Conservation (phyloP, 1,140 invertebrate genomes). For the Ericerus pela region DNA sequence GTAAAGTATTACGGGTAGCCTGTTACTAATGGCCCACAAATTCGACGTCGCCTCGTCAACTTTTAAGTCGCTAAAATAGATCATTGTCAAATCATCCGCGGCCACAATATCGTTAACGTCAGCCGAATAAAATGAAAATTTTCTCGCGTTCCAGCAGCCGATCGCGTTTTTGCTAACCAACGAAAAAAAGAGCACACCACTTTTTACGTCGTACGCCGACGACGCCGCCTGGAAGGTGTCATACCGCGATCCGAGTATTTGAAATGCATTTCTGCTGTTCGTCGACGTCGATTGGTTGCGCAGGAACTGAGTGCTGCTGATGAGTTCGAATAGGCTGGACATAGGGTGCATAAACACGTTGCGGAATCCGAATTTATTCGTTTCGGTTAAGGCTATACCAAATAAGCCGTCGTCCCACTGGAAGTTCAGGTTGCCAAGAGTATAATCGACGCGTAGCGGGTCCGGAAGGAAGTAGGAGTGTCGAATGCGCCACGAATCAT, state of each 20-base stretch:
- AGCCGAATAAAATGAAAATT: conserved; percentile 25
- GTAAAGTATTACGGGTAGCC: conserved; percentile 40
- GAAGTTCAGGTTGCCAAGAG: conserved; percentile 45
- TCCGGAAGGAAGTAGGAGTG: conserved; percentile 66
- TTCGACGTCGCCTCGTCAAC: conserved; percentile 39
- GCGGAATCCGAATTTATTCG: conserved; percentile 44
- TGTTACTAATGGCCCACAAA: conserved; percentile 62
- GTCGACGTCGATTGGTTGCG: conserved; percentile 38
- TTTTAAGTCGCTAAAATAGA: conserved; percentile 64
- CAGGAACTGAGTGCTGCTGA: conserved; percentile 54
- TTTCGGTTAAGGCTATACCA: conserved; percentile 52
- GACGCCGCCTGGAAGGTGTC: conserved; percentile 56
- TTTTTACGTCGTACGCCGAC: conserved; percentile 52
- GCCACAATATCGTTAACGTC: conserved; percentile 41
- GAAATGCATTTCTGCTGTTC: conserved; percentile 37
- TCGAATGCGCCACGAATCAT: conserved; percentile 53
- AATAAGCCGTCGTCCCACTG: conserved; percentile 74
- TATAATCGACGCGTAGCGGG: conserved; percentile 42
- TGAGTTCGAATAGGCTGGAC: conserved; percentile 57
- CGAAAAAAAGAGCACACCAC: conserved; percentile 57
- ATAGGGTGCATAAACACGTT: conserved; percentile 61
- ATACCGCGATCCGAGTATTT: conserved; percentile 48
- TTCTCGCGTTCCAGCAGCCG: conserved; percentile 54
- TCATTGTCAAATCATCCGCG: conserved; percentile 52
- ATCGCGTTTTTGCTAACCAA: conserved; percentile 57